These are phyloP conservation scores for Uria aalge DNA, from an alignment of 2,113 vertebrate species.

Conservation along the genomic window DNA sequence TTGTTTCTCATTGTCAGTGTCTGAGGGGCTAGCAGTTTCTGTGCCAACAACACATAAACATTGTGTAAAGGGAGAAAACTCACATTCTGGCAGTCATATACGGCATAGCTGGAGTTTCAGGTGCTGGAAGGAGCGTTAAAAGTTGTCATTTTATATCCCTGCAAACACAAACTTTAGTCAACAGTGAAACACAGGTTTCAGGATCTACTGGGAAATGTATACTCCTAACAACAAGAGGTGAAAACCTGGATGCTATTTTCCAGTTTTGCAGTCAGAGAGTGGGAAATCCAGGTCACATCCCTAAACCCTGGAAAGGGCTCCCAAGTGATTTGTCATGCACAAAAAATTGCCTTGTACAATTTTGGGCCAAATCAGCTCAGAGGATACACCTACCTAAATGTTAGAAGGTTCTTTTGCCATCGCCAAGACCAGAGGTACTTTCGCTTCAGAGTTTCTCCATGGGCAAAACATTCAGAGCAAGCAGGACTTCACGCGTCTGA, in stretches of 20 bases:
- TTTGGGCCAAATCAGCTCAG: not conserved
- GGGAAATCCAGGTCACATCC: not conserved
- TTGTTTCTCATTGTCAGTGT: not conserved
- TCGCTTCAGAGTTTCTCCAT: not conserved
- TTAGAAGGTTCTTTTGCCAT: not conserved
- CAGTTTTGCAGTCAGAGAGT: not conserved
- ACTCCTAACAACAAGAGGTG: not conserved
- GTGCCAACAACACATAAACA: not conserved
- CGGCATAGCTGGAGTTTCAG: not conserved
- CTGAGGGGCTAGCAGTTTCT: not conserved
- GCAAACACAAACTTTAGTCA: not conserved
- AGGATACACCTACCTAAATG: not conserved
- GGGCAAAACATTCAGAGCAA: not conserved
- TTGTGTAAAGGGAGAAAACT: not conserved
- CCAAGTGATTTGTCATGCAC: not conserved
- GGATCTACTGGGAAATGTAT: not conserved
- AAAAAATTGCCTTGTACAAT: not conserved
- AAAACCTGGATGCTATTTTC: not conserved
- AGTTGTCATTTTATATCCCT: not conserved
- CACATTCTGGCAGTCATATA: not conserved
- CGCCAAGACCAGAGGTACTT: not conserved
- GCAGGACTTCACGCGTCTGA: not conserved
- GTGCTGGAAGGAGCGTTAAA: not conserved
- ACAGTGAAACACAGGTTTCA: not conserved
- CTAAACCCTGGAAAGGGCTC: not conserved